These are phyloP conservation scores for Nematopogon swammerdamellus DNA, from an alignment of 2,888 invertebrate genomes.

Conservation along the genomic window DNA sequence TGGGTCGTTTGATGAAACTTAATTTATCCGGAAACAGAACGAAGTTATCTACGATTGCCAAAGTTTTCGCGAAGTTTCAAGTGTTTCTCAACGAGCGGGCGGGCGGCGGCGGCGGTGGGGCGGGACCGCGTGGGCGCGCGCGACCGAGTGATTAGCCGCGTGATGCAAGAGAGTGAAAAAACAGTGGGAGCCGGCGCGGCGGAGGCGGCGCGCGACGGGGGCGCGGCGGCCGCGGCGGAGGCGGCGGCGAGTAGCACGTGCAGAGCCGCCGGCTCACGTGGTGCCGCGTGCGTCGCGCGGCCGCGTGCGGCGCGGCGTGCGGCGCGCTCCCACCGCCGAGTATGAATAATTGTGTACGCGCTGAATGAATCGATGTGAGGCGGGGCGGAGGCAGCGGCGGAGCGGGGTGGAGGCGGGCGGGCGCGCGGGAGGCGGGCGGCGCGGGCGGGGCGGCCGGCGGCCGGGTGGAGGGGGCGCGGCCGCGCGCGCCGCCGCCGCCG, in stretches of 20 bases:
- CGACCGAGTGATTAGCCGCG: constrained; percentile 4
- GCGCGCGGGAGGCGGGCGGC: constrained; percentile 20
- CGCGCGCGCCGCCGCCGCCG: constrained; percentile 34
- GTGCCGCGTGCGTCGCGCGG: constrained; percentile 24
- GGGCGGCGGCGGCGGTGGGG: too few relatives aligned
- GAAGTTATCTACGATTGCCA: background rate
- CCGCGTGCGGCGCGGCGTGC: constrained; percentile 33
- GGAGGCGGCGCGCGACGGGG: constrained; percentile 18
- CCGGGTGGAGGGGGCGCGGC: constrained; percentile 41
- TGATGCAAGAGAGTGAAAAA: background rate
- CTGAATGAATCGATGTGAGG: constrained; percentile 56
- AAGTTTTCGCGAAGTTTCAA: background rate
- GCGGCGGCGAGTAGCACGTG: constrained; percentile 38
- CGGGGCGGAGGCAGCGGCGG: constrained; percentile 29
- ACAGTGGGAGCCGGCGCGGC: constrained; percentile 19
- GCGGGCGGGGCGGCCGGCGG: constrained; percentile 21
- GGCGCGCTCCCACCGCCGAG: constrained; percentile 32
- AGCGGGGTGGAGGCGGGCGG: constrained; percentile 24
- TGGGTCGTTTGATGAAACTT: too few relatives aligned
- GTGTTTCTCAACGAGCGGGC: constrained; percentile 7
- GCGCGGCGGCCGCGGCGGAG: constrained; percentile 22
- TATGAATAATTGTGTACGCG: constrained; percentile 53
- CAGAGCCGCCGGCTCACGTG: constrained; percentile 51
- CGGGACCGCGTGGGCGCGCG: constrained; percentile 19
- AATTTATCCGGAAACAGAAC: too few relatives aligned